Base-by-base conservation (phyloP, 2,888 invertebrate genomes). In the Piscicola geometra region DNA sequence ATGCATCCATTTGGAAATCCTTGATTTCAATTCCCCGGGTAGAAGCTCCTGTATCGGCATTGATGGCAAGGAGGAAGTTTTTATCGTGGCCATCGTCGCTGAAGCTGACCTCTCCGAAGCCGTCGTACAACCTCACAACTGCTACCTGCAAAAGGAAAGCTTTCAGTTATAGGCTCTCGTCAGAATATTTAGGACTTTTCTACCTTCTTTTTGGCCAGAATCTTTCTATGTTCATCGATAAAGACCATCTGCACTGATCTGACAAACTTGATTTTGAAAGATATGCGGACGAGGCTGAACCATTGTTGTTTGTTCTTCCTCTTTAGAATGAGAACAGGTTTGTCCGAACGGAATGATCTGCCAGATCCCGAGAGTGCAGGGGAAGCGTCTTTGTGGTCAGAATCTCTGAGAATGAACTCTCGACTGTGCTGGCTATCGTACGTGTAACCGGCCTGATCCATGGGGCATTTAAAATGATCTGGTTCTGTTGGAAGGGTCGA, bases 231-330 rank as follows among this genome's bases (percentile, higher is more conserved):
- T 21, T 47, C 21, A 32, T 72, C 72, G 30, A 25, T n/a, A 30
- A 52, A 72, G 18, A 33, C 28, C 50, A 72, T 25, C 15, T 72
- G 50, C 18, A 72, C 72, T 2, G 18, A 18, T 5, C 32, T 56
- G 56, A 41, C 72, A 72, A 28, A 32, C n/a, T 50, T 50, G n/a
- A 56, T 33, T 15, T 72, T 50, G 47, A 72, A 72, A n/a, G 30
- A 30, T 3, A 72, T 18, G 15, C 35, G 15, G 28, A 56, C 35
- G 21, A 41, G 32, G 52, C 25, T 56, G 56, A 72, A 72, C 52
- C 56, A 72, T 5, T 72, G 52, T n/a, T n/a, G n/a, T 25, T 36
- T 47, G 36, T 30, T 28, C 18, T 28, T 72, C 30, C 33, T 72
- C 47, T 50, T 72, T n/a, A 35, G 32, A 5, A 72, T 47, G 52